Conservation (phyloP, 2,113 vertebrate genomes). For the Aegypius monachus region DNA sequence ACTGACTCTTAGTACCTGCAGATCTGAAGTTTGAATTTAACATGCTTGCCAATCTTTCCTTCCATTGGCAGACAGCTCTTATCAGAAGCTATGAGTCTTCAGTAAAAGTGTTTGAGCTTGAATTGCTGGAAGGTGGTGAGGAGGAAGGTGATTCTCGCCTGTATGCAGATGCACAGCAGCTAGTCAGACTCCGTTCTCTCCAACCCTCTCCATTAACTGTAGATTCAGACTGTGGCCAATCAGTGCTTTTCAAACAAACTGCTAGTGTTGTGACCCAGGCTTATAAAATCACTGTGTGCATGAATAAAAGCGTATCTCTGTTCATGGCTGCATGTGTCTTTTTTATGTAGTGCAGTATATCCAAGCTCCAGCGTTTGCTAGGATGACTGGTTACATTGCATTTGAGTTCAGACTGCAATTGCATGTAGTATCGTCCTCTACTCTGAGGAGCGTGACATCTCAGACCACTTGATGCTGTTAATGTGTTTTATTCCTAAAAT, state of each 20-base stretch:
- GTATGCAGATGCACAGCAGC: neutral
- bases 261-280: neutral
- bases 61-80: neutral
- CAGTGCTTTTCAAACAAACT: neutral
- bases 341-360: neutral
- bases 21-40: neutral
- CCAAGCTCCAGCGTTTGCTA: neutral
- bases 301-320: neutral
- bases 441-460: neutral
- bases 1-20: neutral
- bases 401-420: neutral
- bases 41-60: neutral
- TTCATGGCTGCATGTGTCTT: neutral
- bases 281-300: neutral
- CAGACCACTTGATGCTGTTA: neutral
- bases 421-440: neutral
- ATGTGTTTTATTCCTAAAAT: neutral
- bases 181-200: neutral
- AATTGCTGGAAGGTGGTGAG: neutral
- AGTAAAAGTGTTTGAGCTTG: neutral
- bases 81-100: neutral
- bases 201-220: neutral
- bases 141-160: neutral
- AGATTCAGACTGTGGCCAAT: neutral
- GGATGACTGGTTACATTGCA: neutral